Evolutionary conservation across 2,888 invertebrate species (phyloP), one percentile per base, ranked within the genome.

Genomic region (Acleris holmiana): DNA sequence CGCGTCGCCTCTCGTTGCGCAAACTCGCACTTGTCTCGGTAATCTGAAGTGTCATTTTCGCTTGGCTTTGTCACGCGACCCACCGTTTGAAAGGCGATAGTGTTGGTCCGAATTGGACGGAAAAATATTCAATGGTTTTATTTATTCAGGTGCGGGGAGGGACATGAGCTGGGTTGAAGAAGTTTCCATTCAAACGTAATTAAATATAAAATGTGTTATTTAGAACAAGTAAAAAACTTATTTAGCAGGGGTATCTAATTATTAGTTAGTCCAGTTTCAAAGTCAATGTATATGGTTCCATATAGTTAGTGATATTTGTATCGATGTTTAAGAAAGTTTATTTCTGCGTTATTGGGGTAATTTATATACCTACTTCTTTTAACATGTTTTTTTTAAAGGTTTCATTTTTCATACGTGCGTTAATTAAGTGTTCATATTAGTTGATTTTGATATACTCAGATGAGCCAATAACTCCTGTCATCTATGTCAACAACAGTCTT

Each of bases 21-120:
- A 17, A 48, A 47, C 25, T 2, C 19, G 46, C 35, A 21, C 53
- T 53, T 53, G 21, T 8, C 21, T 13, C 17, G 1, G 13, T 47
- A 21, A 61, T 40, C 53, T 35, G 60, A 47, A 53, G 60, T 35
- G 53, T 47, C 53, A 53, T 53, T 61, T 61, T 47, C 15, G 46
- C 46, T 18, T 56, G 56, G 46, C 60, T 17, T 23, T 21, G 35
- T 21, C 35, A 44, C 10, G 21, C 5, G 15, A 53, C 40, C 35
- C 53, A 15, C 21, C 59, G 21, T 35, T 53, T 53, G 46, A 47
- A 60, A 61, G 46, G 29, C 21, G 35, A 60, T 56, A 56, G 56
- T 25, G 25, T 15, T 13, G 55, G 40, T 23, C 23, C 44, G 46
- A 15, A 55, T n/a, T 15, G 54, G n/a, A 23, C 7, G 44, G 55